Base-by-base conservation (phyloP, 2,113 vertebrate species). In the Polyodon spathula region DNA sequence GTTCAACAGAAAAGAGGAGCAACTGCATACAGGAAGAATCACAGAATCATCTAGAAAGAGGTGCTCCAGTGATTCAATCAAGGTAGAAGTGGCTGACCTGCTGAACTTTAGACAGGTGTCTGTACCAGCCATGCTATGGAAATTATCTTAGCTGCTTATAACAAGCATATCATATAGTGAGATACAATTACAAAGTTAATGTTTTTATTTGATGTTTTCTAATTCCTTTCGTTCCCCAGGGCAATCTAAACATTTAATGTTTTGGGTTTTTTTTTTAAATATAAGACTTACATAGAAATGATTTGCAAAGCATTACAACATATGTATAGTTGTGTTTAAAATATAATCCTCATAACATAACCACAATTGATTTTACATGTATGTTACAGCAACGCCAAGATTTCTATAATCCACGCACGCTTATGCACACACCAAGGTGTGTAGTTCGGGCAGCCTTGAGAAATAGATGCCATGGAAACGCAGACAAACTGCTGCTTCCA, bases 361-460 rank as follows among this genome's bases (percentile, higher is more conserved):
- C 27, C 27, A 27, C 27, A 27, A 27, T 55, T 67, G 43, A 17
- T 48, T 37, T 37, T 12, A 16, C 73, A n/a, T 60, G 67, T 12
- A 37, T 59, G 72, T 76, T 70, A 1, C 85, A 98, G 95, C 76
- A 59, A 44, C 74, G 96, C 70, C 76, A 75, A 70, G 80, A 79
- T 56, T 98, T 98, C 79, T 98, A 97, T 66, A 80, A 78, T 0
- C 94, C 96, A 3, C 87, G 95, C 65, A 88, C 86, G 1, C 89
- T 99, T 72, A 85, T 93, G 69, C 96, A 99, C 71, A 75, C 97
- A 52, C 73, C 88, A 63, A 82, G 96, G 69, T 98, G 94, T 63
- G 79, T 85, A 42, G 81, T 99, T 75, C 87, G 96, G 40, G 76
- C 54, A 1, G 16, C 54, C 0, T 2, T 97, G 68, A 69, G 61